phyloP scores from a whole-genome alignment of 2,888 invertebrate species.

The Pardosa pseudoannulata region DNA sequence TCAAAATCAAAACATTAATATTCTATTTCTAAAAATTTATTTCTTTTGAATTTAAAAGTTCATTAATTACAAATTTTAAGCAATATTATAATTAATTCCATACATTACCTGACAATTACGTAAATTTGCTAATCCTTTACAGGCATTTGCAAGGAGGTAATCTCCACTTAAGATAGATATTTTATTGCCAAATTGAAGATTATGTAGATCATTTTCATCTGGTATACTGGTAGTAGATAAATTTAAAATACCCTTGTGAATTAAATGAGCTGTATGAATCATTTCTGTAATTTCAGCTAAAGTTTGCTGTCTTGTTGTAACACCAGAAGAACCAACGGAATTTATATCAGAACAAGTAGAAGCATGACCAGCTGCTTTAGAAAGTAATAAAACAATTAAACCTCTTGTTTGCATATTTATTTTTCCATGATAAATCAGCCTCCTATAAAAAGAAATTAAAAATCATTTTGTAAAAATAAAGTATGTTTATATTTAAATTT shows the following conservation, averaged over 20 bases:
- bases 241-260: conserved; percentile 82
- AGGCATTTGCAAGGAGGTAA: conserved; percentile 91
- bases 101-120: conserved; percentile 81
- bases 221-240: conserved; percentile 55
- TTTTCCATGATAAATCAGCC: conserved; percentile 92
- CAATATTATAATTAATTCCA: no score
- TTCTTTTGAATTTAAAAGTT: no score
- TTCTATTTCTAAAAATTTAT: no score
- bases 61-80: no score
- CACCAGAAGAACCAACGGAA: conserved; percentile 88
- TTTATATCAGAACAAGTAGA: conserved; percentile 82
- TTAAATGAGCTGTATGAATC: conserved; percentile 93
- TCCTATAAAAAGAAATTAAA: conserved; percentile 84
- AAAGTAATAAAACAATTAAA: conserved; percentile 91
- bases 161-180: conserved; percentile 95
- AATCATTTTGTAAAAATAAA: no score
- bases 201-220: conserved; percentile 80
- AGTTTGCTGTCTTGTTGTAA: conserved; percentile 89
- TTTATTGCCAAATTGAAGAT: conserved; percentile 96
- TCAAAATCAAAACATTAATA: no score
- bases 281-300: conserved; percentile 97
- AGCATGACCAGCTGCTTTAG: conserved; percentile 91
- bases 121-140: conserved; percentile 89
- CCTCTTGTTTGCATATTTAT: conserved; percentile 97
- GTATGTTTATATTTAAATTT: no score